Conservation (phyloP, 2,888 invertebrate species). For the Prosopocoilus inquinatus region DNA sequence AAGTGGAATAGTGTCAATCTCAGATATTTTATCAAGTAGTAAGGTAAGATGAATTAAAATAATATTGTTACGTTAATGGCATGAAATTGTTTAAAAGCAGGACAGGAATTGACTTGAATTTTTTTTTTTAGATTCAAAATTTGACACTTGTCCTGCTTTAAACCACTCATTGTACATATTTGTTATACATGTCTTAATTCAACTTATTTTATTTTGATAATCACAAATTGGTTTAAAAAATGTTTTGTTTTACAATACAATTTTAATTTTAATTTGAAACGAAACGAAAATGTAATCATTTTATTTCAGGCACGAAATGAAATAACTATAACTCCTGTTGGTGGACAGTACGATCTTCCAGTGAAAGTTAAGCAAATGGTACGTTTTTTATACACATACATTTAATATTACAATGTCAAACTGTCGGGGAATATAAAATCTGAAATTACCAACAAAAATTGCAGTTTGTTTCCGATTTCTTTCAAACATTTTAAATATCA, state of each 20-base stretch:
- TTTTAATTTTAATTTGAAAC: not conserved
- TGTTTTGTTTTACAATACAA: not conserved
- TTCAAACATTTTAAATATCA: no score
- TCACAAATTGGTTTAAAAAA: not conserved
- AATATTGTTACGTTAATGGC: not conserved
- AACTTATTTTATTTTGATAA: no score
- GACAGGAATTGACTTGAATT: no score
- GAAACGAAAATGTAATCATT: not conserved
- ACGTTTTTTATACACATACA: not conserved
- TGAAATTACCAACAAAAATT: no score
- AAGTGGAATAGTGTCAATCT: conserved; percentile 43
- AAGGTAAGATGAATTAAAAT: conserved; percentile 38
- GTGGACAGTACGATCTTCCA: conserved; percentile 40
- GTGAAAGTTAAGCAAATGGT: conserved; percentile 22
- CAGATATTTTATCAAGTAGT: conserved; percentile 48
- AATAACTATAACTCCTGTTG: conserved; percentile 62
- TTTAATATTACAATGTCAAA: no score
- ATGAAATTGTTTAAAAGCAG: no score
- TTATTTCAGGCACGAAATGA: conserved; percentile 58
- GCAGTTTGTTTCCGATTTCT: no score
- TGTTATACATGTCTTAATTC: no score
- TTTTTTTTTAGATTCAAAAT: no score
- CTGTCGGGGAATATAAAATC: no score
- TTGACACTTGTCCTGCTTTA: no score
- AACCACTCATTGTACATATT: no score